Base-by-base conservation (phyloP, 2,888 invertebrate genomes). In the Sisyra nigra region DNA sequence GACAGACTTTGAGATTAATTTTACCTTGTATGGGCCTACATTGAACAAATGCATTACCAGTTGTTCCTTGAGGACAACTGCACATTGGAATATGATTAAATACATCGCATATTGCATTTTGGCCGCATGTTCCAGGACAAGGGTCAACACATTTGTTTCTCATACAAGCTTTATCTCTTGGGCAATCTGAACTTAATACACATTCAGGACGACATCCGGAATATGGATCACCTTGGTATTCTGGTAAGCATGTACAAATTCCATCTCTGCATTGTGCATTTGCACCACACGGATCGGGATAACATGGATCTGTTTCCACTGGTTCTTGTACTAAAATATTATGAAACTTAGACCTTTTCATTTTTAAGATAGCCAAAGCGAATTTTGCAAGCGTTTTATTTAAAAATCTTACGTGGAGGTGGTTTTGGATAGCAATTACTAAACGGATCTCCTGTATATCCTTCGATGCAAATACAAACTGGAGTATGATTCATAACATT, bases 121-220 rank as follows among this genome's bases (percentile, higher is more conserved):
- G 54, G 34, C 81, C 83, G 59, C 86, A 79, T 39, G 73, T 76
- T 51, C 77, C 77, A 18, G 71, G 70, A 53, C 84, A 85, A 11
- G 85, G 84, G 57, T 85, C 76, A 5, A 65, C 57, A 55, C 86
- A 86, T 61, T 80, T 82, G 54, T 76, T 78, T 51, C 71, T 69
- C 32, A 78, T 68, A 56, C 88, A 89, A 41, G 84, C 77, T 53
- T 67, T 74, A 50, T 79, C 67, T 45, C 67, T 53, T 1, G 74
- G 56, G 57, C 85, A 85, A 50, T 85, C 85, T 42, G 72, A 73
- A 57, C 79, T 86, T 13, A 76, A 68, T 14, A 82, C 68, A 57
- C 86, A 86, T 64, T 86, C 84, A 2, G 84, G 85, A 48, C 79
- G 71, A 54, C 85, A 85, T 15, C 77, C 76, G 24, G 68, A 59